Conservation (phyloP, 2,797 vertebrate genomes). For the Sebastes taczanowskii region DNA sequence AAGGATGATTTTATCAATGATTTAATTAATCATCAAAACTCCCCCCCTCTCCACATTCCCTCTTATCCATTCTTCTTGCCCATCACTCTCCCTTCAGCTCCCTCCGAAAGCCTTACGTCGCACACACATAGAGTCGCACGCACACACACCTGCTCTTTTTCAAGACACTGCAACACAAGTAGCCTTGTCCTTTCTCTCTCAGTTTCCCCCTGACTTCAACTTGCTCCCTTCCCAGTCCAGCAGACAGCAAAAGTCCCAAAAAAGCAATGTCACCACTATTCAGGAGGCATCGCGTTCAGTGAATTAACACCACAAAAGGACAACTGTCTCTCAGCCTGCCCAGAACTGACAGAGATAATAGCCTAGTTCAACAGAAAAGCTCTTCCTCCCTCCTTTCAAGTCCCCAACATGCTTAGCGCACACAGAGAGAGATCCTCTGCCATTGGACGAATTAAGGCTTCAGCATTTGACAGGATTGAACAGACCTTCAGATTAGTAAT, state of each 20-base stretch:
- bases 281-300: slow-evolving; percentile 39
- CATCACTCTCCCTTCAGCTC: slow-evolving; percentile 32
- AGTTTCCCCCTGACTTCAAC: slow-evolving; percentile 65
- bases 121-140: slow-evolving; percentile 21
- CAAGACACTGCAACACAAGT: slow-evolving; percentile 72
- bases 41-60: slow-evolving; percentile 30
- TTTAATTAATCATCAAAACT: slow-evolving; percentile 78
- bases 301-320: slow-evolving; percentile 72
- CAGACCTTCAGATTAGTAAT: slow-evolving; percentile 62
- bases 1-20: slow-evolving; percentile 72
- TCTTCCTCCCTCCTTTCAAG: slow-evolving; percentile 52
- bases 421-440: slow-evolving; percentile 37
- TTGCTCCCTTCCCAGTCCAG: slow-evolving; percentile 62
- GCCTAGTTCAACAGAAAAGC: slow-evolving; percentile 74
- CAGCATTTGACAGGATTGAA: slow-evolving; percentile 48
- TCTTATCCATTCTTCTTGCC: slow-evolving; percentile 29
- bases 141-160: slow-evolving; percentile 59
- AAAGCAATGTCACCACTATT: slow-evolving; percentile 66
- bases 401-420: slow-evolving; percentile 54
- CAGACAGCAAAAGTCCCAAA: slow-evolving; percentile 63
- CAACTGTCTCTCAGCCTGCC: slow-evolving; percentile 64
- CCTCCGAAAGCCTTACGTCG: slow-evolving; percentile 25
- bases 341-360: slow-evolving; percentile 61
- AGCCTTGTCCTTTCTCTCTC: slow-evolving; percentile 61
- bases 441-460: slow-evolving; percentile 53